These are phyloP conservation scores for Pristionchus exspectatus DNA, from an alignment of 2,888 invertebrate genomes.

Conservation along the genomic window DNA sequence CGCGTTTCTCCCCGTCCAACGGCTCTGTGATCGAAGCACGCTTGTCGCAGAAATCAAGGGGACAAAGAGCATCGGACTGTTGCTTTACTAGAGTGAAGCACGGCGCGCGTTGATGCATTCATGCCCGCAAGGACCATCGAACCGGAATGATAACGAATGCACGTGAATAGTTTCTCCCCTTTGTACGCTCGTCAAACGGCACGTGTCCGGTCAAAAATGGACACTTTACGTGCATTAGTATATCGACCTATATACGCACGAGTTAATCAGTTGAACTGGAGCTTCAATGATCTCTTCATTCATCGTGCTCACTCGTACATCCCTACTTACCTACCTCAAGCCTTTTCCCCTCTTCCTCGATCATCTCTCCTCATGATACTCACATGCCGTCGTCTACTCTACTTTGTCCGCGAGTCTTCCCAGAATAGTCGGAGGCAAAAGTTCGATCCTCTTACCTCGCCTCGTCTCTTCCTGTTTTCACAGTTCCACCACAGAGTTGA, in stretches of 20 bases:
- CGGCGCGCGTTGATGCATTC: background rate
- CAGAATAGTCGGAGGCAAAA: background rate
- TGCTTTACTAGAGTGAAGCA: background rate
- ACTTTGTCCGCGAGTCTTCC: background rate
- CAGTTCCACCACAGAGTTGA: background rate
- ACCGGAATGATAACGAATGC: background rate
- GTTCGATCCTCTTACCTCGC: slow-evolving; percentile 18
- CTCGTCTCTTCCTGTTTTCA: background rate
- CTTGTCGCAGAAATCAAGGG: background rate
- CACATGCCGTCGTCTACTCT: slow-evolving; percentile 25
- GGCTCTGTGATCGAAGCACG: background rate
- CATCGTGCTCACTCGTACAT: too few species aligned
- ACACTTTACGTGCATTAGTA: background rate
- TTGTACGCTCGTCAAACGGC: background rate
- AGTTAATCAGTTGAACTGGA: background rate
- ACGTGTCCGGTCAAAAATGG: background rate
- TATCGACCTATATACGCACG: background rate
- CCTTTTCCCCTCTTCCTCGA: background rate
- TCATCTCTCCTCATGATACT: background rate
- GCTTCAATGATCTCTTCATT: too few species aligned
- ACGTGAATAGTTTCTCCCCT: background rate
- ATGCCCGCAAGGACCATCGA: slow-evolving; percentile 5
- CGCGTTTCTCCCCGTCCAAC: background rate
- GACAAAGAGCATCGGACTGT: background rate
- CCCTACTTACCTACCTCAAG: background rate